phyloP scores from a whole-genome alignment of 2,888 invertebrate species.

The Anticlea derivata region DNA sequence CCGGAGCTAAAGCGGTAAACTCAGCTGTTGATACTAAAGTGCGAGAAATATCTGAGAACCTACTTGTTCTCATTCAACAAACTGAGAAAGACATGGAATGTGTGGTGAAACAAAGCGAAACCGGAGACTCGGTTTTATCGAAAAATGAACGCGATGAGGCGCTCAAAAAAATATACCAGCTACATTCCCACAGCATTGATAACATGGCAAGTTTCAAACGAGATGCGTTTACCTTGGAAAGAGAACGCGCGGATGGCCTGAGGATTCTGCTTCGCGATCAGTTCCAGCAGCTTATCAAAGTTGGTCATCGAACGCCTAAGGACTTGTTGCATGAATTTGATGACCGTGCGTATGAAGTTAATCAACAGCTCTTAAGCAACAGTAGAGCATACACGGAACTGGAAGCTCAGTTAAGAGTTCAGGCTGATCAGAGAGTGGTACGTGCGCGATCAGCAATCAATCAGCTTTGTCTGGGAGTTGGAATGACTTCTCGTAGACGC shows the following conservation, averaged over 20 bases:
- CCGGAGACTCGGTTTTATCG: conserved; percentile 27
- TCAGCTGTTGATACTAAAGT: conserved; percentile 54
- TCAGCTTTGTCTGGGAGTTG: conserved; percentile 53
- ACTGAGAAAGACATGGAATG: conserved; percentile 56
- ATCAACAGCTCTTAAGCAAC: conserved; percentile 71
- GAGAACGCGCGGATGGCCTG: conserved; percentile 59
- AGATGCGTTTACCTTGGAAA: conserved; percentile 57
- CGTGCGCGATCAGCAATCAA: conserved; percentile 56
- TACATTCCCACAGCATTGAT: conserved; percentile 45
- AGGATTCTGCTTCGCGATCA: conserved; percentile 55
- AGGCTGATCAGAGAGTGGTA: conserved; percentile 52
- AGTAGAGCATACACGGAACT: conserved; percentile 60
- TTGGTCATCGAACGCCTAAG: conserved; percentile 59
- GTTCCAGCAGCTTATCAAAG: conserved; percentile 56
- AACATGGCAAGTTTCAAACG: conserved; percentile 53
- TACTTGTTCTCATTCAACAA: conserved; percentile 54
- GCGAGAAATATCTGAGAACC: conserved; percentile 50
- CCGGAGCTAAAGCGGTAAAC: conserved; percentile 50
- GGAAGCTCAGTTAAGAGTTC: conserved; percentile 54
- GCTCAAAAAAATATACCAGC: conserved; percentile 44
- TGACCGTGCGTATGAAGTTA: conserved; percentile 62
- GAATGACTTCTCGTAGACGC: conserved; percentile 36
- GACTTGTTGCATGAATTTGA: conserved; percentile 67
- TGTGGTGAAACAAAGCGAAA: conserved; percentile 43
- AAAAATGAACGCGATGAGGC: conserved; percentile 43